phyloP scores from a whole-genome alignment of 2,797 vertebrate genomes.

The Holocentrus rufus region DNA sequence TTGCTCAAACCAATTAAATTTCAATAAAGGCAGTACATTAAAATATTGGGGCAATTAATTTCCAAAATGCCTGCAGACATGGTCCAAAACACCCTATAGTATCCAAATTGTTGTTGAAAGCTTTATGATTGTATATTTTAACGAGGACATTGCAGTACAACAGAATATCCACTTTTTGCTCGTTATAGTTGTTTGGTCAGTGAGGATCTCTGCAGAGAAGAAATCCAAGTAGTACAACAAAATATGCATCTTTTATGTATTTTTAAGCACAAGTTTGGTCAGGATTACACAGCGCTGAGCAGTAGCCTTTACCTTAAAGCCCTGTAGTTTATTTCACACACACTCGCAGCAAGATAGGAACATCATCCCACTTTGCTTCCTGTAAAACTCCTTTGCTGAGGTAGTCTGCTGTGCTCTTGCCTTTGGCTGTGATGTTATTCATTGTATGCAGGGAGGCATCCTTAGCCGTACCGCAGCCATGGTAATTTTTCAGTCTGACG shows the following conservation, averaged over 20 bases:
- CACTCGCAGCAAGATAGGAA: neutral
- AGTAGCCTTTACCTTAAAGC: conserved; percentile 38
- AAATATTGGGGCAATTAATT: conserved; percentile 43
- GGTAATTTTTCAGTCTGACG: conserved; percentile 74
- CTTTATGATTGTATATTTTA: conserved; percentile 15
- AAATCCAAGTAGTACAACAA: conserved; percentile 30
- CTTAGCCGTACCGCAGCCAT: conserved; percentile 56
- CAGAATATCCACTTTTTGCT: conserved; percentile 42
- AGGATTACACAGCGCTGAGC: conserved; percentile 41
- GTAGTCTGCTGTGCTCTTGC: conserved; percentile 8
- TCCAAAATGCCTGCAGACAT: conserved; percentile 32
- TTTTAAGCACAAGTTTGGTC: conserved; percentile 55
- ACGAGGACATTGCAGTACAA: conserved; percentile 41
- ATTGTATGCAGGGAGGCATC: conserved; percentile 65
- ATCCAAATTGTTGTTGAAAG: conserved; percentile 13
- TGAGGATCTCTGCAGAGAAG: conserved; percentile 29
- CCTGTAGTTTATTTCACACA: conserved; percentile 25
- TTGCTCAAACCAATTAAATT: conserved; percentile 45
- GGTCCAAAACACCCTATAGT: conserved; percentile 25
- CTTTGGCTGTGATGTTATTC: conserved; percentile 57
- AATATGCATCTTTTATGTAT: conserved; percentile 47
- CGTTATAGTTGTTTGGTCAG: conserved; percentile 45
- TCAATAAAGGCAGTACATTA: conserved; percentile 18
- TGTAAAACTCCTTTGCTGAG: conserved; percentile 22
- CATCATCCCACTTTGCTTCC: conserved; percentile 31